These are phyloP conservation scores for Brachionus sp. DNA, from an alignment of 1,140 invertebrate species.

Conservation along the genomic window DNA sequence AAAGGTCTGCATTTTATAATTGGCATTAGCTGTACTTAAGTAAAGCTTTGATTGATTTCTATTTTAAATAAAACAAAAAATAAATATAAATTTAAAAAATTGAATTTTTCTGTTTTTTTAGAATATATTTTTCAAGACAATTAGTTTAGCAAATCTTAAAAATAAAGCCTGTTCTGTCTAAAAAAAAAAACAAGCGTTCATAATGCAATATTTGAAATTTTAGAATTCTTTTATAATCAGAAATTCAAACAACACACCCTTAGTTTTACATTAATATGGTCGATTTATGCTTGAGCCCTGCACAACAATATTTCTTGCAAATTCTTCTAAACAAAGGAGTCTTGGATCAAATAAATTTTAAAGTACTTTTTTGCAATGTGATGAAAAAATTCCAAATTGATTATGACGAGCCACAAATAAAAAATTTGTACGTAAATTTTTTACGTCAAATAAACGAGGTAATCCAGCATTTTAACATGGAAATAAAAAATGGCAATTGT, in stretches of 20 bases:
- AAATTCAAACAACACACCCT: slow-evolving; percentile 18
- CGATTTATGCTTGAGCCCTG: neutral
- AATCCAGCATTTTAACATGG: slow-evolving; percentile 29
- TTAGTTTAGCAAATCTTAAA: neutral
- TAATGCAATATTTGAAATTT: neutral
- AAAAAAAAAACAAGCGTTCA: neutral
- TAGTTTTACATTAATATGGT: neutral
- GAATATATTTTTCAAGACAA: neutral
- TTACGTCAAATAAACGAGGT: slow-evolving; percentile 30
- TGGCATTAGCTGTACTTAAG: too few relatives aligned
- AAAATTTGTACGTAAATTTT: slow-evolving; percentile 23
- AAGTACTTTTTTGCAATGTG: slow-evolving; percentile 19
- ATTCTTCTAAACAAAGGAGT: slow-evolving; percentile 37
- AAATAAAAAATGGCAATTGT: slow-evolving; percentile 40
- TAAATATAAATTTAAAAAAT: neutral
- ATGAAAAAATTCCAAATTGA: slow-evolving; percentile 45
- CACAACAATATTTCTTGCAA: slow-evolving; percentile 43
- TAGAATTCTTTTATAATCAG: slow-evolving; percentile 20
- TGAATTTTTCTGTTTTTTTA: neutral
- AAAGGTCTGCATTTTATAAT: too few relatives aligned
- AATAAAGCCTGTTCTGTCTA: neutral
- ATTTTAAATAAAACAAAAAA: neutral
- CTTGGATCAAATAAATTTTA: slow-evolving; percentile 20
- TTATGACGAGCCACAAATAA: neutral
- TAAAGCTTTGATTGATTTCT: too few relatives aligned